A percentile compares a stretch with the other conserved stretches of the same genome.
These are phyloP conservation scores for Phyllotreta striolata DNA, from an alignment of 2,888 invertebrate species.

Conservation along the genomic window DNA sequence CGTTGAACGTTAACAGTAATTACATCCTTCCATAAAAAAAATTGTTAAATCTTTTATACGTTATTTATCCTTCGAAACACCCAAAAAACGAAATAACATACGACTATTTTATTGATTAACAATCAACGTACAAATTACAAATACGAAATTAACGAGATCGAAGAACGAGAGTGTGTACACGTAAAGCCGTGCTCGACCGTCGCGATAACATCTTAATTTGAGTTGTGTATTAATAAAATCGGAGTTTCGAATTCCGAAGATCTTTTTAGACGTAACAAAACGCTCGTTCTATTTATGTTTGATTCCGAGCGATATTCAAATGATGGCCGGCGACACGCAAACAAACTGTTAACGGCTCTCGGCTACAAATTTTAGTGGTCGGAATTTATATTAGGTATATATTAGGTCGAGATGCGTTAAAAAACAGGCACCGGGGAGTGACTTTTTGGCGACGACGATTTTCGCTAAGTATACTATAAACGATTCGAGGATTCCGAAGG, in stretches of 20 bases:
- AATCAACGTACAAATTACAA: slow-evolving; percentile 29
- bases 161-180: slow-evolving; percentile 28
- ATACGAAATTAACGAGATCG: slow-evolving; percentile 30
- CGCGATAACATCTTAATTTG: slow-evolving; percentile 49
- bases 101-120: slow-evolving; percentile 17
- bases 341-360: slow-evolving; percentile 54
- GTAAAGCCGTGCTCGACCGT: slow-evolving; percentile 27
- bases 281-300: slow-evolving; percentile 55
- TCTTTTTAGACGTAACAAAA: slow-evolving; percentile 52
- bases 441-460: too few species aligned
- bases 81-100: background rate
- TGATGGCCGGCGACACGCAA: slow-evolving; percentile 53
- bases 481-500: too few species aligned
- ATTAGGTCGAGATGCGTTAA: background rate
- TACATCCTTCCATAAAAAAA: too few species aligned
- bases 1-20: too few species aligned
- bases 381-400: slow-evolving; percentile 36
- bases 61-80: background rate
- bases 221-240: slow-evolving; percentile 50
- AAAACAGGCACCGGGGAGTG: too few species aligned
- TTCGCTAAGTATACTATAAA: too few species aligned
- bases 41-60: too few species aligned
- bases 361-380: slow-evolving; percentile 39
- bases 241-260: slow-evolving; percentile 49
- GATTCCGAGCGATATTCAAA: slow-evolving; percentile 56